These are phyloP conservation scores for Notamacropus eugenii DNA, from an alignment of 2,797 vertebrate species.

Conservation along the genomic window DNA sequence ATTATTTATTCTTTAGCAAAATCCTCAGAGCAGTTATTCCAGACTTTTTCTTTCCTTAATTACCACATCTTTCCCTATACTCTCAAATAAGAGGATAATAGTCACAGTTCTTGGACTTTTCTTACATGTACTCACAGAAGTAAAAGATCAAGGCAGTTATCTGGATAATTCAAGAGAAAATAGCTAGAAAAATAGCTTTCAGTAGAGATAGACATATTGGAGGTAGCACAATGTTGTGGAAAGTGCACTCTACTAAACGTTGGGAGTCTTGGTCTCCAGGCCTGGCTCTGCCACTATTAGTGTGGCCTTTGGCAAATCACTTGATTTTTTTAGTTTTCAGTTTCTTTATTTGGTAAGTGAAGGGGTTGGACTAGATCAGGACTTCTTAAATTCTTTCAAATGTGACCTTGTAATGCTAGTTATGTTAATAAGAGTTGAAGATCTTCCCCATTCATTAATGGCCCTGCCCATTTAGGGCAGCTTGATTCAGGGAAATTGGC, in stretches of 20 bases:
- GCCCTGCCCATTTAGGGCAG: no score
- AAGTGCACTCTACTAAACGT: background rate
- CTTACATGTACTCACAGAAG: background rate
- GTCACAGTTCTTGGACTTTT: background rate
- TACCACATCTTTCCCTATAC: background rate
- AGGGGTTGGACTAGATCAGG: background rate
- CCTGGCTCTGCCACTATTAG: background rate
- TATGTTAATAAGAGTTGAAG: no score
- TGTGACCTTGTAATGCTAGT: no score
- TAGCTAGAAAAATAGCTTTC: background rate
- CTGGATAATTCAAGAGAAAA: background rate
- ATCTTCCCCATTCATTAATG: no score
- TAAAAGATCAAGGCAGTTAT: background rate
- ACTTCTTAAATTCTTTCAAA: background rate
- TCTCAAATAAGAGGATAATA: background rate
- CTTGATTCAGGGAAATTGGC: no score
- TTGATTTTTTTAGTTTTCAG: background rate
- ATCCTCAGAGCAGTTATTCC: background rate
- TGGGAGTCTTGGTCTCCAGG: background rate
- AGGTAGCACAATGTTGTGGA: background rate
- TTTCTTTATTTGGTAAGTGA: slow-evolving; percentile 9
- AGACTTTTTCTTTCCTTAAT: background rate
- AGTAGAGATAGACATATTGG: background rate
- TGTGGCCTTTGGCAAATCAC: background rate
- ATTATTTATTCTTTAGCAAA: background rate